Conservation (phyloP, 2,113 vertebrate genomes). For the Perca schrenkii region DNA sequence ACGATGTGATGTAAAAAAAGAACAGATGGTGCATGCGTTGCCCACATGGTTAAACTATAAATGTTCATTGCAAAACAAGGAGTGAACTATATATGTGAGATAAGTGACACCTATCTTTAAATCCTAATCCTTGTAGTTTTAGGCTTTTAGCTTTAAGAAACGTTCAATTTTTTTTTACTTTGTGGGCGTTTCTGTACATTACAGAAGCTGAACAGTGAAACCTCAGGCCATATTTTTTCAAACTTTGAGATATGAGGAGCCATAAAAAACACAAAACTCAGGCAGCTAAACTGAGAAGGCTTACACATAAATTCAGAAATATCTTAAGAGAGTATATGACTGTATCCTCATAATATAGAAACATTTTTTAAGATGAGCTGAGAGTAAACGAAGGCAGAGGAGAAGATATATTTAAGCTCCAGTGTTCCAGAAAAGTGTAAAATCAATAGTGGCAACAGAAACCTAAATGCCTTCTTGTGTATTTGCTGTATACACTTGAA, state of each 20-base stretch:
- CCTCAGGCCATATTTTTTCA: neutral
- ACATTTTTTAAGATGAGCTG: neutral
- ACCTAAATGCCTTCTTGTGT: neutral
- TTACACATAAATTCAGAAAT: neutral
- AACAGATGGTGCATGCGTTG: conserved; percentile 3
- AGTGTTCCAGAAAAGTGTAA: conserved; percentile 18
- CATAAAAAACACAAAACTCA: neutral
- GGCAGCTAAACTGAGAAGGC: neutral
- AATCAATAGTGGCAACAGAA: neutral
- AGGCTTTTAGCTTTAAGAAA: neutral
- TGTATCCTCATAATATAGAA: neutral
- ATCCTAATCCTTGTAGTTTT: neutral
- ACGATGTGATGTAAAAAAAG: neutral
- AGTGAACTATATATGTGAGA: neutral
- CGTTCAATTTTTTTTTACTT: too few relatives aligned
- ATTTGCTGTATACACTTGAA: conserved; percentile 4
- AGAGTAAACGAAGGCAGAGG: neutral
- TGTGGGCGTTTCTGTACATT: neutral
- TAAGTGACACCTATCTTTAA: conserved; percentile 1
- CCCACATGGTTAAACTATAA: conserved; percentile 4
- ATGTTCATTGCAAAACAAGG: neutral
- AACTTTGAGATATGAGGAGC: neutral
- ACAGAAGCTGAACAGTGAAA: neutral
- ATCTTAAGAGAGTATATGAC: neutral
- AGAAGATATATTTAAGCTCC: neutral